phyloP scores from a whole-genome alignment of 2,113 vertebrate species.

The Ornithorhynchus anatinus region DNA sequence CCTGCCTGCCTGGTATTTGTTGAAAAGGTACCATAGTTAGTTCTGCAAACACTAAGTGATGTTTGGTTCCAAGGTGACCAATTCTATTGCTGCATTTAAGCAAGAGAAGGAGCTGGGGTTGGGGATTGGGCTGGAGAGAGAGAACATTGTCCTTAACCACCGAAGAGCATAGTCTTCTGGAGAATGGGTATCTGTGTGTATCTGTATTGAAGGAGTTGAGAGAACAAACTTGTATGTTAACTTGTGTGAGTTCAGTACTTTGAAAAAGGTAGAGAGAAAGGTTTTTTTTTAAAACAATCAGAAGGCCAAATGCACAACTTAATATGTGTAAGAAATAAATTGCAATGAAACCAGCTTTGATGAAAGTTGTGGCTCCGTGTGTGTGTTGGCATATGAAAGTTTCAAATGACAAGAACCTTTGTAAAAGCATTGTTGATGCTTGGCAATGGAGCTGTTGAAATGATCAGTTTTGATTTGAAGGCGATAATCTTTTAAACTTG shows the following conservation, averaged over 20 bases:
- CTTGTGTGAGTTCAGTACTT: background rate
- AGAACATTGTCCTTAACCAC: conserved; percentile 74
- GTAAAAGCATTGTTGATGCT: no score
- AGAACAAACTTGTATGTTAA: conserved; percentile 6
- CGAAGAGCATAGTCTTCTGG: conserved; percentile 77
- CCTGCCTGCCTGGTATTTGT: conserved; percentile 70
- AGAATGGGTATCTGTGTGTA: conserved; percentile 3
- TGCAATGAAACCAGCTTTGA: no score
- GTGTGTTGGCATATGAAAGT: no score
- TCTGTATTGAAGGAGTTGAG: conserved; percentile 12
- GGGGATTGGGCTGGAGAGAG: conserved; percentile 6
- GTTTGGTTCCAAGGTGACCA: conserved; percentile 85
- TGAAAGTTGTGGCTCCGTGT: no score
- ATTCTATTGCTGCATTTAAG: conserved; percentile 72
- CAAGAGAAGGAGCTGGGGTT: no score
- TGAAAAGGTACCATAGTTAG: conserved; percentile 95
- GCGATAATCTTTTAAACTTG: no score
- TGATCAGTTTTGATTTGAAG: background rate
- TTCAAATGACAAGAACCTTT: no score
- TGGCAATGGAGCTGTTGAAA: background rate
- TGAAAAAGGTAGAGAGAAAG: background rate
- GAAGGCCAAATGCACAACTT: no score
- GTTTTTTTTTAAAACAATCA: no score
- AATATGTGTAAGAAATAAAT: no score
- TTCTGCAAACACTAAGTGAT: conserved; percentile 90